Conservation (phyloP, 2,113 vertebrate species). For the Brienomyrus brachyistius region DNA sequence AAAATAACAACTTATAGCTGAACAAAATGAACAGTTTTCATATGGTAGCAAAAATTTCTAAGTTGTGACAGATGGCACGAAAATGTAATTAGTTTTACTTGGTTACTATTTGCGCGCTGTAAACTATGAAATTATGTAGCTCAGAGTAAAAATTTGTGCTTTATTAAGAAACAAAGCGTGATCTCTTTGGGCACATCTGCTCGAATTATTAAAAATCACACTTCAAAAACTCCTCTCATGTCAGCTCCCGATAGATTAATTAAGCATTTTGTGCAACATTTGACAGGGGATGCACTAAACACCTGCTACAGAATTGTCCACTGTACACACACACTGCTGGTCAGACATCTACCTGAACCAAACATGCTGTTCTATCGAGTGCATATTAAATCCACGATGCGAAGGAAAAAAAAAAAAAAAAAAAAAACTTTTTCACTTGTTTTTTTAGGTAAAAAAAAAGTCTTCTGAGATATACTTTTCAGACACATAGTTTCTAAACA, state of each 20-base stretch:
- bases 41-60: neutral
- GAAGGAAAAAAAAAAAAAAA: slow-evolving; percentile 31
- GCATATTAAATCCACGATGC: slow-evolving; percentile 50
- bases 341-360: slow-evolving; percentile 77
- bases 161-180: neutral
- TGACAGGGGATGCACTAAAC: slow-evolving; percentile 71
- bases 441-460: neutral
- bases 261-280: slow-evolving; percentile 71
- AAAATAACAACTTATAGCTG: neutral
- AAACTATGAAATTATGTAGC: neutral
- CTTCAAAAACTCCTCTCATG: slow-evolving; percentile 12
- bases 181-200: slow-evolving; percentile 7
- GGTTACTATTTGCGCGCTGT: neutral
- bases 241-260: slow-evolving; percentile 52
- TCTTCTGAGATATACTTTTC: neutral
- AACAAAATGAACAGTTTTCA: neutral
- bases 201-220: slow-evolving; percentile 12
- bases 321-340: slow-evolving; percentile 71
- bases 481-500: neutral
- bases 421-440: slow-evolving; percentile 31
- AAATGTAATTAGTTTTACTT: neutral
- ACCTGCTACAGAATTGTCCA: slow-evolving; percentile 79
- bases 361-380: slow-evolving; percentile 73
- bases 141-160: neutral
- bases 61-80: neutral